Percentiles rank a stretch among this genome's conserved stretches.
These are phyloP conservation scores for Salvelinus fontinalis DNA, from an alignment of 2,113 vertebrate species.

Conservation along the genomic window DNA sequence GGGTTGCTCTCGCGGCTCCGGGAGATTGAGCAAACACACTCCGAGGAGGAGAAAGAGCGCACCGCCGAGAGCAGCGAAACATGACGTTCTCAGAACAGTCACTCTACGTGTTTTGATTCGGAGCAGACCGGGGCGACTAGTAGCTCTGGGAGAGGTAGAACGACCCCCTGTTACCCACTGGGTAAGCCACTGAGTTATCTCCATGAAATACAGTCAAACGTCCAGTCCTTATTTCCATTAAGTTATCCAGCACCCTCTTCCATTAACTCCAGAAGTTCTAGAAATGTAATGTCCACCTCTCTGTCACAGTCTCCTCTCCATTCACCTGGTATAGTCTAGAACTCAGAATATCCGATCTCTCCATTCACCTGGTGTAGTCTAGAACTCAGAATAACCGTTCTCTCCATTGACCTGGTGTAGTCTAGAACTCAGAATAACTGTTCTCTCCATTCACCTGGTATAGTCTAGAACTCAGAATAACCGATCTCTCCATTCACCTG, in stretches of 20 bases:
- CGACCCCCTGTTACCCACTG: constrained; percentile 2
- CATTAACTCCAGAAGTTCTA: background rate
- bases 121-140: background rate
- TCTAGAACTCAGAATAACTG: too few relatives aligned
- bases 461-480: too few relatives aligned
- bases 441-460: too few relatives aligned
- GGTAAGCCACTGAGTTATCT: background rate
- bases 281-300: background rate
- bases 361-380: too few relatives aligned
- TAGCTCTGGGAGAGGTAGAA: background rate
- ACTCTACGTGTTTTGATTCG: constrained; percentile 1
- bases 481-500: too few relatives aligned
- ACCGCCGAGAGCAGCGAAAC: background rate
- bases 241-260: too few relatives aligned
- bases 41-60: constrained; percentile 37
- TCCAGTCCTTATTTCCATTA: background rate
- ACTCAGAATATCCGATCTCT: too few relatives aligned
- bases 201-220: background rate
- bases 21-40: constrained; percentile 32
- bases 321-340: too few relatives aligned
- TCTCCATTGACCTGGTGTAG: too few relatives aligned
- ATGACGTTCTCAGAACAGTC: constrained; percentile 8
- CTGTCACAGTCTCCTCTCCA: background rate
- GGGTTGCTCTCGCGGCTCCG: constrained; percentile 2
- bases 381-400: too few relatives aligned